Percentiles rank a stretch among this genome's conserved stretches.
Evolutionary conservation across 92 coral and sea anemone species (phyloP).

Genomic region (Zoanthus sansibaricus): DNA sequence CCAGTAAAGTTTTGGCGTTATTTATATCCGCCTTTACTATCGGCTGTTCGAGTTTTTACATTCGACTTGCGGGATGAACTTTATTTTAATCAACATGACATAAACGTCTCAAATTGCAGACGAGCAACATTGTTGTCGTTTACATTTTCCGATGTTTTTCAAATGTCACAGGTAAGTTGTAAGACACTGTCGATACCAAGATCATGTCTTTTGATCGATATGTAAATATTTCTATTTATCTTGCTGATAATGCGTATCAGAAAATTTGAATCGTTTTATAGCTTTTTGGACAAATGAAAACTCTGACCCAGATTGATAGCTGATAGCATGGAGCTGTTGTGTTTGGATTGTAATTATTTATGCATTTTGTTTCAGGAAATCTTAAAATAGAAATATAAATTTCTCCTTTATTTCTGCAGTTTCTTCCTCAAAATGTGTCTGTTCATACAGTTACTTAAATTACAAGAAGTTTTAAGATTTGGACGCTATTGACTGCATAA

Average conservation of each 20-base stretch:
- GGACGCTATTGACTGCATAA: no score
- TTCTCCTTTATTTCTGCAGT: background rate
- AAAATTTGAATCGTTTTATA: background rate
- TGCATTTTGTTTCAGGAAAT: background rate
- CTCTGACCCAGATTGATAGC: background rate
- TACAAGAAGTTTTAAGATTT: no score
- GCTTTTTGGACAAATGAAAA: background rate
- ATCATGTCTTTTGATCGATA: background rate
- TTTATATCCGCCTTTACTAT: background rate
- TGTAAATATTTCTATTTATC: constrained; percentile 9
- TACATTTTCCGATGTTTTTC: background rate
- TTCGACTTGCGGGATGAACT: background rate
- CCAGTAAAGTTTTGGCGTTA: background rate
- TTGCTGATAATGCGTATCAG: background rate
- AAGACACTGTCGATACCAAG: background rate
- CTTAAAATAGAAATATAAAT: background rate
- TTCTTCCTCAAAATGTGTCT: background rate
- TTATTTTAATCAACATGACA: constrained; percentile 6
- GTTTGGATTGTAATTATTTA: background rate
- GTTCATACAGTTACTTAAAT: background rate
- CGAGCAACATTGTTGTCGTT: background rate
- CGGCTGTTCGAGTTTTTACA: background rate
- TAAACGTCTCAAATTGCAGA: constrained; percentile 15
- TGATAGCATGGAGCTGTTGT: background rate
- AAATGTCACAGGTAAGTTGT: background rate